Base-by-base conservation (phyloP, 2,888 invertebrate genomes). In the Epistrophella euchroma region DNA sequence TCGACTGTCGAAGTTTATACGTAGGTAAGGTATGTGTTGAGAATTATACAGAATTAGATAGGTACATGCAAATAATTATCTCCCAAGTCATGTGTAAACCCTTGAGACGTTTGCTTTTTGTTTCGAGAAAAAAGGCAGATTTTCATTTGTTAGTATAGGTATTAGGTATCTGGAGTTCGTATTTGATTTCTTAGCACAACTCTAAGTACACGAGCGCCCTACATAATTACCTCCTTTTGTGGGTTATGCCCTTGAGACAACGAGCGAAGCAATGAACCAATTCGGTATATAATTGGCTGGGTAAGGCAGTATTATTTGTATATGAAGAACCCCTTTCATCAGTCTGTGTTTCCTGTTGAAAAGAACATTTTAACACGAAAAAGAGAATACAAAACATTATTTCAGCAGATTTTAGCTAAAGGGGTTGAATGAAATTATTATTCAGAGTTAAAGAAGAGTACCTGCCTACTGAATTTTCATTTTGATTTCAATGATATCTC, bases 61-160 rank as follows among this genome's bases (percentile, higher is more conserved):
- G 68, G 68, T 58, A 68, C 76, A 68, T 58, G 68, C 64, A 68
- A 73, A 68, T 72, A 73, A 79, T 79, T 79, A 66, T 72, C 64
- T 62, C 52, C 40, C 58, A 56, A 76, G 45, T 56, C 68, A 35
- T 47, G 76, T 35, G 60, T 73, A 68, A 52, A 37, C 68, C 60
- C 73, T 73, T 73, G 73, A 73, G 73, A 73, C 73, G 45, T 58
- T 56, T 25, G 19, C 19, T 28, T 43, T 71, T 58, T 58, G 22
- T 60, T 45, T 32, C 32, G 56, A 32, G 19, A 71, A 45, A 71
- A 58, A 56, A 43, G 50, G 68, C 22, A 25, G 13, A 40, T 40
- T 60, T 22, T 40, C 3, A 40, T 60, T 60, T 60, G 32, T 6
- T 58, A 45, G 22, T 45, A 11, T 0, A 17, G n/a, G n/a, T 28